Evolutionary conservation across 1,140 invertebrate species (phyloP).

Genomic region (Oryzaephilus surinamensis): DNA sequence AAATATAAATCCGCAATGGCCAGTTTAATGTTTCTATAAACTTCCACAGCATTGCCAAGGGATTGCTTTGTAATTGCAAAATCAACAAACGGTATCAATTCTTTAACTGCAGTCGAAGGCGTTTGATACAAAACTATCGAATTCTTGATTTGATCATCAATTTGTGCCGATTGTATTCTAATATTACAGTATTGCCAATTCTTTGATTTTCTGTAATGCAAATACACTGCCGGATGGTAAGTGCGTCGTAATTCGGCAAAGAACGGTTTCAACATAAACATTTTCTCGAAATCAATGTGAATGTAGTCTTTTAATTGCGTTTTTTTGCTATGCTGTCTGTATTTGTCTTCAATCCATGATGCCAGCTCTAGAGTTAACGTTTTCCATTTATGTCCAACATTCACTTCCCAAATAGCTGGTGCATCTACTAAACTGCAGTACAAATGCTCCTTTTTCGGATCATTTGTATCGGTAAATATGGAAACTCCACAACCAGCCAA

Average conservation of each 20-base stretch:
- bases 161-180: conserved; percentile 51
- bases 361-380: conserved; percentile 62
- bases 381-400: conserved; percentile 69
- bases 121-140: conserved; percentile 61
- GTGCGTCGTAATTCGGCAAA: conserved; percentile 64
- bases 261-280: conserved; percentile 82
- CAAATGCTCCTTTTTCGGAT: conserved; percentile 28
- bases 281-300: conserved; percentile 70
- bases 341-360: conserved; percentile 74
- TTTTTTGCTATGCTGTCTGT: conserved; percentile 52
- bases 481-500: conserved; percentile 61
- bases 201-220: conserved; percentile 59
- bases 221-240: conserved; percentile 65
- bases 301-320: conserved; percentile 67
- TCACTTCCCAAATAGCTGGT: conserved; percentile 69
- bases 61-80: conserved; percentile 48
- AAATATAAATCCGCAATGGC: conserved; percentile 61
- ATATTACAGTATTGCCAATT: conserved; percentile 57
- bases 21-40: conserved; percentile 61
- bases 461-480: conserved; percentile 39
- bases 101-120: conserved; percentile 32
- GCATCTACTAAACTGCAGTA: conserved; percentile 51
- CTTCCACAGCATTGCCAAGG: conserved; percentile 33
- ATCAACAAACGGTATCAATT: conserved; percentile 53
- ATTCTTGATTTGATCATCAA: conserved; percentile 77